Evolutionary conservation across 2,888 invertebrate genomes (phyloP), one percentile per base, ranked within the genome.

Genomic region (Anarsia innoxiella): DNA sequence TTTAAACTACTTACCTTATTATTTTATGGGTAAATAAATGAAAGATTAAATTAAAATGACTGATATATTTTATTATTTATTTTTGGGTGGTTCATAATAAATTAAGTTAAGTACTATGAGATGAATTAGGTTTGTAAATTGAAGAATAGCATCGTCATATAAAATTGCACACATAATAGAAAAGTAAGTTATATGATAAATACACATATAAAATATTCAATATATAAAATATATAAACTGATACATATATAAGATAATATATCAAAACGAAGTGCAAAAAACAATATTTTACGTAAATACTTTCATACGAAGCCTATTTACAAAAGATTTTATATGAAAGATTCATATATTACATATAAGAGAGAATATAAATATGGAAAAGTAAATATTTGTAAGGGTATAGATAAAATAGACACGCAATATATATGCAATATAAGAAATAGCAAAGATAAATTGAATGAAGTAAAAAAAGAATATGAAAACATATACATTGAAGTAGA

Each of bases 301-400:
- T 46, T 55, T 44, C 41, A 73, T 76, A 77, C 31, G 72, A 76
- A 80, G 65, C 48, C 64, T 80, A 82, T 82, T 78, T 82, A 82
- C 79, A 80, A 80, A 73, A 80, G 79, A 13, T 23, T 23, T 41
- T 41, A 59, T 57, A 59, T 46, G 42, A 49, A 45, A n/a, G n/a
- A n/a, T n/a, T n/a, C 35, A 49, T 39, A 49, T 33, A 45, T 31
- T 39, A 41, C 35, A 43, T 41, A 46, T 38, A 48, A 45, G 15
- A 33, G 37, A 49, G 36, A 40, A 41, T 37, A 43, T 42, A 35
- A 34, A 51, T 48, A 59, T 49, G 61, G 67, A 31, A 19, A 15
- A 32, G n/a, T 32, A 13, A 23, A 15, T 14, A 33, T 11, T 51
- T 48, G 58, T 46, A 56, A 67, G 69, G 63, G 65, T 63, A 61